Base-by-base conservation (phyloP, 2,797 vertebrate species). In the Chromis chromis region DNA sequence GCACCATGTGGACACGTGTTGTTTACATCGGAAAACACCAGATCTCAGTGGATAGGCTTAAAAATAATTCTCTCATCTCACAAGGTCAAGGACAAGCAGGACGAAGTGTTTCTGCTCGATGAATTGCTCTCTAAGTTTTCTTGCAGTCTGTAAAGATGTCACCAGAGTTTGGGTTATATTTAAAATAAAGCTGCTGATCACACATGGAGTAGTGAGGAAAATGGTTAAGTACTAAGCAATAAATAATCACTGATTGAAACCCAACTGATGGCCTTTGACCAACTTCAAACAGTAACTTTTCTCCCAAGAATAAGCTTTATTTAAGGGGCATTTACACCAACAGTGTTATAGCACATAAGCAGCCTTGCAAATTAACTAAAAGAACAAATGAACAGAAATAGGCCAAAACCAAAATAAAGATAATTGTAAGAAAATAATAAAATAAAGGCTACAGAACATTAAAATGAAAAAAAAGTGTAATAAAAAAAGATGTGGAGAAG, bases 1-100 rank as follows among this genome's bases (percentile, higher is more conserved):
- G 25, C 36, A 69, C 10, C 11, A 16, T 55, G 44, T 31, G 44
- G 40, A 66, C 14, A 24, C 40, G 21, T 2, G 9, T 42, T 55
- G 65, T 49, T 25, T 13, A 49, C 62, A 13, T 21, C 17, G 33
- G 57, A 68, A 74, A 81, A 24, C 59, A 80, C 36, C 66, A 50
- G 61, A 64, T 63, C 28, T 50, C 14, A 22, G 17, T 8, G 53
- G 49, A 16, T 5, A 16, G 21, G 24, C 57, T 56, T 39, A 14
- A 68, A n/a, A 79, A 62, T 72, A 31, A 22, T 56, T 64, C 10
- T 64, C 10, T 36, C 28, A 57, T 19, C 48, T 6, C 68, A 75
- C 39, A 25, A 49, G 49, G 46, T 40, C 63, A 62, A 59, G 21
- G 21, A 46, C 22, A 21, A 52, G 48, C 24, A 53, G 36, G 10